These are phyloP conservation scores for Eulemur rufifrons DNA, from an alignment of 2,113 vertebrate genomes.

Conservation along the genomic window DNA sequence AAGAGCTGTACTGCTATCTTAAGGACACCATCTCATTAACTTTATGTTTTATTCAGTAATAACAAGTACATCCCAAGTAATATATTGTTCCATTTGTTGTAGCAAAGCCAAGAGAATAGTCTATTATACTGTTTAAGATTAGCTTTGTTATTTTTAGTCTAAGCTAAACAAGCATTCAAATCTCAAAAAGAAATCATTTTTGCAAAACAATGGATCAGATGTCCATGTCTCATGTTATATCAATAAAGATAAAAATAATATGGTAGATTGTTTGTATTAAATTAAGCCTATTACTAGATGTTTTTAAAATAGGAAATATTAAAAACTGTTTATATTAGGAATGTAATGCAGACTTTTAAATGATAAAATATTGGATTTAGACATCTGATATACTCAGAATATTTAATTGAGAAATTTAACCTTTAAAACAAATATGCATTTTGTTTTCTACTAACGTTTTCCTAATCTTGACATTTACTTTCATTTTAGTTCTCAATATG, in stretches of 20 bases:
- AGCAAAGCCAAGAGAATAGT: slow-evolving; percentile 55
- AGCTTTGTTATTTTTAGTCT: slow-evolving; percentile 75
- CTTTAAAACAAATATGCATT: not conserved
- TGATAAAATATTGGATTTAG: slow-evolving; percentile 10
- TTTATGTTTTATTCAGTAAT: slow-evolving; percentile 47
- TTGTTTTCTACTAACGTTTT: not conserved
- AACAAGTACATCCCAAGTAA: slow-evolving; percentile 61
- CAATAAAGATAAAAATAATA: slow-evolving; percentile 52
- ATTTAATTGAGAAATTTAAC: slow-evolving; percentile 10
- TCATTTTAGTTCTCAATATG: slow-evolving; percentile 15
- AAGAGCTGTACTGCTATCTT: slow-evolving; percentile 35
- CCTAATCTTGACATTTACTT: not conserved
- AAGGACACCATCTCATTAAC: slow-evolving; percentile 46
- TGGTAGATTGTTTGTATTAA: not conserved
- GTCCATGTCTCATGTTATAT: slow-evolving; percentile 15
- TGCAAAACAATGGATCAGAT: slow-evolving; percentile 66
- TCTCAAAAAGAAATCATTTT: slow-evolving; percentile 72
- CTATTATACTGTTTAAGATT: slow-evolving; percentile 66
- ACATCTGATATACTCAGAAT: not conserved
- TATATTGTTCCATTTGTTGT: slow-evolving; percentile 59
- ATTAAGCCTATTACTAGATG: not conserved
- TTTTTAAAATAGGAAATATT: not conserved
- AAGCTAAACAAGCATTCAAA: slow-evolving; percentile 66
- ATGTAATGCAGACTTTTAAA: not conserved
- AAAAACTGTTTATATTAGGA: not conserved